Conservation (phyloP, 2,797 vertebrate species). For the Gila robusta region DNA sequence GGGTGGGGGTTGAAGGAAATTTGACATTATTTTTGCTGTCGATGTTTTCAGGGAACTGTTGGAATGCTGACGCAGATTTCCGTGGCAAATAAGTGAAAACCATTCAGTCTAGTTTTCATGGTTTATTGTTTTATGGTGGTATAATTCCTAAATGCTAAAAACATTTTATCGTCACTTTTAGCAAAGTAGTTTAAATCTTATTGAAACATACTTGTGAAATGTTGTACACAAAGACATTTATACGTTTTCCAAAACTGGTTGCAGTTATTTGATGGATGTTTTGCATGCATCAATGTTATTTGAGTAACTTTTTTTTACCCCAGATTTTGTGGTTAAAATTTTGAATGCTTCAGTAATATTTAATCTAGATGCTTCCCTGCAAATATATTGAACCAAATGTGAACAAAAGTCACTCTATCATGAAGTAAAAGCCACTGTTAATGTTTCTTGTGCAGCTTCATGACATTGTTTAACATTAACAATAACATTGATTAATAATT, state of each 20-base stretch:
- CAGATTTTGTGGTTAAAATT: background rate
- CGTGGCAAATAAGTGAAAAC: background rate
- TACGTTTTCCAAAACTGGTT: background rate
- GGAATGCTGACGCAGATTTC: background rate
- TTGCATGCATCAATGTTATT: background rate
- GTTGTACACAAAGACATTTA: background rate
- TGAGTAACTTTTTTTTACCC: background rate
- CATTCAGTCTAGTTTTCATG: background rate
- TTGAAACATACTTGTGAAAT: background rate
- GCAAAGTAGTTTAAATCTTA: background rate
- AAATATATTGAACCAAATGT: background rate
- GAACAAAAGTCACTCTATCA: background rate
- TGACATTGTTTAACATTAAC: background rate
- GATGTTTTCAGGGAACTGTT: constrained; percentile 12
- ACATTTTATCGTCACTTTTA: background rate
- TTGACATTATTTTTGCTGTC: background rate
- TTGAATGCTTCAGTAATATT: background rate
- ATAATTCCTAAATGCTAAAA: background rate
- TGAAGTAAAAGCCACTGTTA: background rate
- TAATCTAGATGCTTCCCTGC: background rate
- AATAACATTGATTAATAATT: too few relatives aligned
- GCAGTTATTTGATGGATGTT: background rate
- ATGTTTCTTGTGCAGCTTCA: background rate
- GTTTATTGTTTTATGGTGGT: background rate
- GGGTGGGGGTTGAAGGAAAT: constrained; percentile 10